phyloP scores from a whole-genome alignment of 2,888 invertebrate species.

The Sylvicola cinctus region DNA sequence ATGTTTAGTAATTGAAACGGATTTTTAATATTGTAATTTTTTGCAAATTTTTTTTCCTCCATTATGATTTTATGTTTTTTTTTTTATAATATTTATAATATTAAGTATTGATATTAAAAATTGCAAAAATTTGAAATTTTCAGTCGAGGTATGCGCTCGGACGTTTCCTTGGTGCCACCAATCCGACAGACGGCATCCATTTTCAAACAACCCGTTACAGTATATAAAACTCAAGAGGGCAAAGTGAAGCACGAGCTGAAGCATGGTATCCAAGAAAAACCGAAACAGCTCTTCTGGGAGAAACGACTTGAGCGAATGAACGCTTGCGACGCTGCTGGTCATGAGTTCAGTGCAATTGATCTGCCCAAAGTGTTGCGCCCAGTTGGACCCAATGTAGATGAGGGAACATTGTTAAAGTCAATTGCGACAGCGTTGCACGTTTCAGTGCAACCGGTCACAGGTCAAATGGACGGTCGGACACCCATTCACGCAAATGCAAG shows the following conservation, averaged over 20 bases:
- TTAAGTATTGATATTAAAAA: no score
- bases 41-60: no score
- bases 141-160: conserved; percentile 62
- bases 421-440: conserved; percentile 91
- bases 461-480: conserved; percentile 66
- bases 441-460: conserved; percentile 71
- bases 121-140: no score
- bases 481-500: conserved; percentile 82
- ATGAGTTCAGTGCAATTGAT: conserved; percentile 63
- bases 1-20: no score
- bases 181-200: conserved; percentile 96
- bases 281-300: conserved; percentile 67
- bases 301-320: conserved; percentile 60
- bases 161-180: conserved; percentile 80
- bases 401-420: conserved; percentile 76
- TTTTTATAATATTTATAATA: no score
- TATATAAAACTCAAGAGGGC: conserved; percentile 79
- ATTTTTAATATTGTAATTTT: no score
- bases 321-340: conserved; percentile 73
- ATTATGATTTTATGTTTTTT: no score
- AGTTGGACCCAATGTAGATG: conserved; percentile 67
- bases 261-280: conserved; percentile 74
- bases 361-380: conserved; percentile 66
- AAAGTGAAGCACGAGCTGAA: conserved; percentile 79
- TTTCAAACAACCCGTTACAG: conserved; percentile 96